These are phyloP conservation scores for Columba livia DNA, from an alignment of 2,113 vertebrate species.

Conservation along the genomic window DNA sequence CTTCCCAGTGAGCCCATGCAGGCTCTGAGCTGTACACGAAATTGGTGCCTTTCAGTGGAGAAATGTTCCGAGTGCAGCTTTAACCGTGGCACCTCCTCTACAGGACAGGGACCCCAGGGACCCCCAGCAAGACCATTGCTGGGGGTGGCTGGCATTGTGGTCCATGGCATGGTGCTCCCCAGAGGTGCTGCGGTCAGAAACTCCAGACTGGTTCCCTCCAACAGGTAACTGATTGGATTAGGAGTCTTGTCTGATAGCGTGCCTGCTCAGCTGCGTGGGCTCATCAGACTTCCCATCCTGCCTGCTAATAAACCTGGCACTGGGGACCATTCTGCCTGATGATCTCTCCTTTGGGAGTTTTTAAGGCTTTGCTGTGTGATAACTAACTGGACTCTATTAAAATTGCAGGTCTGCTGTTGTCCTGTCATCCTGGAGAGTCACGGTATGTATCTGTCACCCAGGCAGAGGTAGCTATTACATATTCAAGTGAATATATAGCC, in stretches of 20 bases:
- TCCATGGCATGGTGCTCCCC: not conserved
- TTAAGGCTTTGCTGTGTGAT: slow-evolving; percentile 72
- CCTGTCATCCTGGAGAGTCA: slow-evolving; percentile 74
- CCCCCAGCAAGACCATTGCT: not conserved
- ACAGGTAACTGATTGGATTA: slow-evolving; percentile 84
- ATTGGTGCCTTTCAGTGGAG: not conserved
- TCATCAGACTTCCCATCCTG: slow-evolving; percentile 84
- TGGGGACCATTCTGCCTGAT: slow-evolving; percentile 82
- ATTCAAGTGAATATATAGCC: slow-evolving; percentile 46
- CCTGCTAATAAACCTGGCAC: slow-evolving; percentile 82
- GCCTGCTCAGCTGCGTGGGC: slow-evolving; percentile 76
- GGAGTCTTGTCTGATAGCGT: slow-evolving; percentile 80
- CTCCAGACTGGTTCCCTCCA: slow-evolving; percentile 48
- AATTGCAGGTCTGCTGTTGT: slow-evolving; percentile 76
- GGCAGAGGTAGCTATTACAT: slow-evolving; percentile 72
- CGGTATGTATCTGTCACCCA: slow-evolving; percentile 80
- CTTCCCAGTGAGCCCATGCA: rapidly evolving
- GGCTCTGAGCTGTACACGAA: rapidly evolving
- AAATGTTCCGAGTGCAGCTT: rapidly evolving
- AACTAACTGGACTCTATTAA: slow-evolving; percentile 82
- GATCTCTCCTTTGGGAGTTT: slow-evolving; percentile 83
- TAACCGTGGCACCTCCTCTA: not conserved
- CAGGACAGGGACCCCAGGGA: not conserved
- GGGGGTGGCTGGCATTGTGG: not conserved
- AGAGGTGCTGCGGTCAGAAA: slow-evolving; percentile 8